These are phyloP conservation scores for Neotragus pygmaeus DNA, from an alignment of 2,113 vertebrate genomes.

Conservation along the genomic window DNA sequence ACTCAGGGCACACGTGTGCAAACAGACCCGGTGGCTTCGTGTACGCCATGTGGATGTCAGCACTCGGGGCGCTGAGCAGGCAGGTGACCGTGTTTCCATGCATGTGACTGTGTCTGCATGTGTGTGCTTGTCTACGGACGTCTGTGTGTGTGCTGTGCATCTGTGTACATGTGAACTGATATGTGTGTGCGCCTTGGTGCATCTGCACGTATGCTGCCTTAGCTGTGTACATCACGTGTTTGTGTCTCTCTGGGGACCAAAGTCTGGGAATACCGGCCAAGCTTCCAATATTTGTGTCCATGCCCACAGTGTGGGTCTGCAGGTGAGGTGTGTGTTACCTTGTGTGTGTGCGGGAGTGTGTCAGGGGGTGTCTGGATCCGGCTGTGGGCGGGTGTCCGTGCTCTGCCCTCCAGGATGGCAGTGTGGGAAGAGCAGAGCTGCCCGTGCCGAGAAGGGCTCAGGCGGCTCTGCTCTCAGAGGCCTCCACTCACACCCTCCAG, in stretches of 20 bases:
- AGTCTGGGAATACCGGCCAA: neutral
- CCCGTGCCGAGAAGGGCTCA: neutral
- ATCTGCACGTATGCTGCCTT: neutral
- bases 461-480: neutral
- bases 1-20: fast-evolving
- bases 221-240: neutral
- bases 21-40: neutral
- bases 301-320: neutral
- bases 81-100: neutral
- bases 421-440: neutral
- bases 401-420: neutral
- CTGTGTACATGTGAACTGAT: neutral
- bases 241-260: neutral
- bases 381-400: neutral
- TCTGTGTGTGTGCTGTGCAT: neutral
- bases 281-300: neutral
- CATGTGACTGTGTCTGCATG: no score
- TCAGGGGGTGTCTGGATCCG: neutral
- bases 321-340: neutral
- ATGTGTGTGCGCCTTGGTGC: neutral
- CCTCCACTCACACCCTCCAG: neutral
- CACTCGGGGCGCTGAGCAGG: neutral
- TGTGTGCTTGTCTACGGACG: neutral
- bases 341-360: neutral
- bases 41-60: neutral